Evolutionary conservation across 2,797 vertebrate genomes (phyloP), one percentile per base, ranked within the genome.

Genomic region (Enteromius mattozi): DNA sequence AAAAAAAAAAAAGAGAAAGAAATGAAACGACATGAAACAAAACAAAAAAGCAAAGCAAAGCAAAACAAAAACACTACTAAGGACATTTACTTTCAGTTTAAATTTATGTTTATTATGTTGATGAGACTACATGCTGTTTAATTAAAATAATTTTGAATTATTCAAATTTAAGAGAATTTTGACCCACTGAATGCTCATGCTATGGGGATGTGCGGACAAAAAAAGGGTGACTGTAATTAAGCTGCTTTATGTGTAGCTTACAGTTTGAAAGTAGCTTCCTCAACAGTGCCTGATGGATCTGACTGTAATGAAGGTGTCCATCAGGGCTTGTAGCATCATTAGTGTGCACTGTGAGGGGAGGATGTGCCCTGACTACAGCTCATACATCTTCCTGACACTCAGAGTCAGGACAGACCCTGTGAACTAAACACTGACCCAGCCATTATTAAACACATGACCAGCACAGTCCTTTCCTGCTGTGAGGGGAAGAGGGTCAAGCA

Each of bases 271-370:
- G 16, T 65, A 27, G 8, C 14, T 47, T 47, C 17, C n/a, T 75
- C 24, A 70, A 66, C 79, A 49, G 42, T 45, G 24, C 37, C 68
- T 49, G 87, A 88, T 88, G 78, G 85, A 87, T 90, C 78, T 71
- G 85, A 70, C 30, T 79, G 88, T 88, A 88, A 89, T 87, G 82
- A 88, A 89, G 82, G 87, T 79, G 84, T 82, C 85, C 81, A 82
- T 87, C 85, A 83, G 81, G 54, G 51, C 83, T 72, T 74, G 86
- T 74, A 83, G 83, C 59, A 77, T 85, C 80, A 78, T 87, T 88
- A 87, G 81, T 69, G 35, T 37, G 47, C 27, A 47, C 71, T 71
- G 65, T 68, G 51, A 71, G 33, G 45, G 85, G 72, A 49, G 51
- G 40, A 61, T 78, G 47, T 19, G 10, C 42, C 68, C 86, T 65